Evolutionary conservation across 2,797 vertebrate species (phyloP).

Genomic region (Rhodeus uyekii): DNA sequence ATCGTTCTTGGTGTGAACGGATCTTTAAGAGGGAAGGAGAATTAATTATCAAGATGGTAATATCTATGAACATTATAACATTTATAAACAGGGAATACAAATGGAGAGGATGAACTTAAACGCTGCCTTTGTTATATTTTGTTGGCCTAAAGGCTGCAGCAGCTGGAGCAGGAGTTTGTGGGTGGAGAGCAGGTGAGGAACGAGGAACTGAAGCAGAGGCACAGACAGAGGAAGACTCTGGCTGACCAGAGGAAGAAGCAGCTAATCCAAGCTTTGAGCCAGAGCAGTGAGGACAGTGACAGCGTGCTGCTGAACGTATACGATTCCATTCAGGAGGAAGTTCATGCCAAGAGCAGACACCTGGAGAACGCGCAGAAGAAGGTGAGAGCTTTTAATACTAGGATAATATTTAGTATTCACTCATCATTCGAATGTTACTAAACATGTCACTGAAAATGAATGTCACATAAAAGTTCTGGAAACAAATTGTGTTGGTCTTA

Average conservation of each 20-base stretch:
- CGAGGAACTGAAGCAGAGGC: slow-evolving; percentile 83
- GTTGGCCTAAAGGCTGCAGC: slow-evolving; percentile 78
- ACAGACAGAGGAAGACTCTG: slow-evolving; percentile 71
- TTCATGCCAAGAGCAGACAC: slow-evolving; percentile 82
- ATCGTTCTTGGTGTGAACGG: too few species aligned
- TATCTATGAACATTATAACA: too few species aligned
- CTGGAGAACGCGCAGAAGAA: slow-evolving; percentile 85
- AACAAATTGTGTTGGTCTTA: too few species aligned
- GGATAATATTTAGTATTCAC: background rate
- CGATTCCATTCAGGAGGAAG: slow-evolving; percentile 89
- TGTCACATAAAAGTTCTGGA: background rate
- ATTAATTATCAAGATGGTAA: too few species aligned
- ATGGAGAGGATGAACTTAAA: background rate
- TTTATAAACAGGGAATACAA: too few species aligned
- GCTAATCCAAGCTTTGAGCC: slow-evolving; percentile 79
- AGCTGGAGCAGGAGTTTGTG: slow-evolving; percentile 85
- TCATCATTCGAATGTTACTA: background rate
- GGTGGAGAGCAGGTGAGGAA: slow-evolving; percentile 88
- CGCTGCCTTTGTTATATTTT: background rate
- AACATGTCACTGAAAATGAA: background rate
- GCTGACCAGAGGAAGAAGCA: slow-evolving; percentile 82
- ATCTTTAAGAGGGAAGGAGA: too few species aligned
- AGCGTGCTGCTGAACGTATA: slow-evolving; percentile 83
- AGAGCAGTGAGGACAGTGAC: slow-evolving; percentile 78
- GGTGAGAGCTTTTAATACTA: slow-evolving; percentile 68